Evolutionary conservation across 2,113 vertebrate species (phyloP), one percentile per base, ranked within the genome.

Genomic region (Microcebus jonahi): DNA sequence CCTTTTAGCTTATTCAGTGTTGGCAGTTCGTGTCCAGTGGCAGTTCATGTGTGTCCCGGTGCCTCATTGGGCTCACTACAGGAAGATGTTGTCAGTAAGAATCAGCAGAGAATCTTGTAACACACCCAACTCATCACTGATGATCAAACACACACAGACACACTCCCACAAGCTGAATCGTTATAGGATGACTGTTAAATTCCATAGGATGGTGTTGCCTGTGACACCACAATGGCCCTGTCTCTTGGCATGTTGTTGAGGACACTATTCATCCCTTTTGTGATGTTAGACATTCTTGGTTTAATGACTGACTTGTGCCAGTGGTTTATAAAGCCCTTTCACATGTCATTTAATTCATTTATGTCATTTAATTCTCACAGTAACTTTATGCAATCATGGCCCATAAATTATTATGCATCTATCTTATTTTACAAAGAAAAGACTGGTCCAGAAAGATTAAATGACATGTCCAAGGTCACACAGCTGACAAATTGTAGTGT

Each of bases 371-470:
- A 73, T 88, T 34, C 71, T 80, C 39, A 61, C 7, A 71, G 45
- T 17, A 36, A 8, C 45, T 88, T 29, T 83, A 57, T 80, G 5
- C 29, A 67, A 25, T 71, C 50, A 59, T 27, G 77, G 25, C 36
- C 21, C 45, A 27, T 89, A 29, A 67, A 48, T 96, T 91, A 42
- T 53, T 39, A 39, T 34, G 48, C 13, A 55, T 45, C 18, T 63
- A 55, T 45, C 18, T 63, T 21, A 53, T 83, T 82, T 86, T 93
- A 68, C 48, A 91, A 95, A 75, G 45, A 92, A 71, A 90, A 84
- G 5, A 36, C 25, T 67, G 10, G 12, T 70, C 42, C 75, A 75
- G 25, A 87, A 42, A 90, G 68, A 68, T 63, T 53, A 88, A 87
- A 36, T 65, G 50, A 27, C 14, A 7, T 57, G 15, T 39, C 75